Conservation (phyloP, 2,797 vertebrate species). For the Pelochelys cantorii region DNA sequence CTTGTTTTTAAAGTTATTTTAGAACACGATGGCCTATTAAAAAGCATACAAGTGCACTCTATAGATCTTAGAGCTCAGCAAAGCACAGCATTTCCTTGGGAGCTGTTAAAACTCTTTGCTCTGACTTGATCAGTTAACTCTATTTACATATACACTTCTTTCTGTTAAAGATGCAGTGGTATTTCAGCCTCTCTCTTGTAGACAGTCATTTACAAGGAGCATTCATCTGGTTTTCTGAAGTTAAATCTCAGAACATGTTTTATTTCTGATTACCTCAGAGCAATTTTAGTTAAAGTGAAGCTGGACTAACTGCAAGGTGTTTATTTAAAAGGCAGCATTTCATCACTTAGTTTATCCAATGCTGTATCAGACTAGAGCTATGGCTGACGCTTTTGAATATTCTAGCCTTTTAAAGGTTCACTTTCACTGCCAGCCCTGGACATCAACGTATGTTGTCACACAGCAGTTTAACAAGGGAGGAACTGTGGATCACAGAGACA, state of each 20-base stretch:
- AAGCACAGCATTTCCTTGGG: neutral
- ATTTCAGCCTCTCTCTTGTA: neutral
- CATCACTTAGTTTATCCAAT: conserved; percentile 18
- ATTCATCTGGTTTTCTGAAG: neutral
- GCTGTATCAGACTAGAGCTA: neutral
- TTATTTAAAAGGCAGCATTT: conserved; percentile 25
- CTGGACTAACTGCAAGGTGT: neutral
- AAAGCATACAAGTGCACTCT: neutral
- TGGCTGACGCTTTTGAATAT: neutral
- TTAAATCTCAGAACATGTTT: neutral
- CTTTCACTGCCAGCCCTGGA: neutral
- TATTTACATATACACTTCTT: neutral
- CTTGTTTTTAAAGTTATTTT: neutral
- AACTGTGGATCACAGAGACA: neutral
- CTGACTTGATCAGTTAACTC: neutral
- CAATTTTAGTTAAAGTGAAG: conserved; percentile 13
- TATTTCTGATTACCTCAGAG: conserved; percentile 1
- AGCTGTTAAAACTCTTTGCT: neutral
- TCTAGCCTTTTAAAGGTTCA: neutral
- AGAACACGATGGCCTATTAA: neutral
- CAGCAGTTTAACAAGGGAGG: neutral
- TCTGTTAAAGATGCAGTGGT: neutral
- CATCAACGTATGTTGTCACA: neutral
- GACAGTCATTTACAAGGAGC: neutral
- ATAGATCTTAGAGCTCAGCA: neutral